Percentiles rank a stretch among this genome's conserved stretches.
phyloP scores from a whole-genome alignment of 2,113 vertebrate species.

The Potamarius usumacintae region DNA sequence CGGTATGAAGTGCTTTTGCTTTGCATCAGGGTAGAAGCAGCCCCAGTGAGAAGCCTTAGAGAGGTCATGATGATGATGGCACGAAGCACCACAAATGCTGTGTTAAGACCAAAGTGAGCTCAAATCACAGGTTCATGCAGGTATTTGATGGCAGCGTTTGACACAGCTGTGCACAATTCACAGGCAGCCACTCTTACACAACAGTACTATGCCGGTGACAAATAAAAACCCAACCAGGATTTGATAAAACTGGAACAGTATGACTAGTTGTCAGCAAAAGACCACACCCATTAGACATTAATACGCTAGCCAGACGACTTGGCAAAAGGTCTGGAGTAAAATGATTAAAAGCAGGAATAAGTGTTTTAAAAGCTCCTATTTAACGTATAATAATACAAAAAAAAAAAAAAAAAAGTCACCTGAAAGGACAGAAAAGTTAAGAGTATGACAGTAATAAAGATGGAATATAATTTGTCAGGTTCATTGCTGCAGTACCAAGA shows the following conservation, averaged over 20 bases:
- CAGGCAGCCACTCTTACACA: not conserved
- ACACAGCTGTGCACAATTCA: not conserved
- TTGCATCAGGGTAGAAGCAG: not conserved
- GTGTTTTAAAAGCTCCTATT: not conserved
- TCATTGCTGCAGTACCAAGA: not conserved
- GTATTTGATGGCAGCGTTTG: not conserved
- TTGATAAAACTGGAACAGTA: not conserved
- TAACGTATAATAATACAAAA: conserved; percentile 9
- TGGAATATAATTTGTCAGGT: not conserved
- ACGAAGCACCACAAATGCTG: not conserved
- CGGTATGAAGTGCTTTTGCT: not conserved
- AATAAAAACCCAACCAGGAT: not conserved
- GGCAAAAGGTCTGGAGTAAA: not conserved
- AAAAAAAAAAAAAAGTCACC: not conserved
- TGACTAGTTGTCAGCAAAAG: not conserved
- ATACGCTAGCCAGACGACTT: not conserved
- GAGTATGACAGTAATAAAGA: not conserved
- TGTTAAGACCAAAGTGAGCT: not conserved
- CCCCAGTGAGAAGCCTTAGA: not conserved
- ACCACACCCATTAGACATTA: not conserved
- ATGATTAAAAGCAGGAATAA: not conserved
- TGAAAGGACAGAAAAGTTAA: not conserved
- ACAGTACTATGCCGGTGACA: not conserved
- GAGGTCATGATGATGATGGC: not conserved
- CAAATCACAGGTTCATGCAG: conserved; percentile 11